Evolutionary conservation across 2,113 vertebrate genomes (phyloP), one percentile per base, ranked within the genome.

Genomic region (Gallinago undulata): DNA sequence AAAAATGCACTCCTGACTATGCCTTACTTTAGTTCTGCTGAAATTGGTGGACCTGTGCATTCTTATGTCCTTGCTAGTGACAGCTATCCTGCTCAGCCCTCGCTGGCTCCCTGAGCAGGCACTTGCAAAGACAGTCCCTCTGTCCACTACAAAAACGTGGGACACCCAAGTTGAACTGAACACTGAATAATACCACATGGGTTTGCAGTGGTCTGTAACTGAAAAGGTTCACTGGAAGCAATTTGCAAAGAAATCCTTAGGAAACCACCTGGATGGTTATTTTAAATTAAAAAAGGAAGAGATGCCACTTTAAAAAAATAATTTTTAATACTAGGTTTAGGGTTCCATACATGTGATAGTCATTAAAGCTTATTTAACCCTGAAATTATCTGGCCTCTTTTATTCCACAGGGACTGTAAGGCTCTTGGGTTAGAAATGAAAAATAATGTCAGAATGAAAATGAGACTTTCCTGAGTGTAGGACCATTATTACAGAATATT

Each of bases 351-450:
- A 98, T 98, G 82, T 98, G 98, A 98, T 98, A 98, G 97, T 98
- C 97, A 98, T 98, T 98, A 98, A 89, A 97, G 97, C 98, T 98
- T 98, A 97, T 98, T 98, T 98, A 98, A 98, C 98, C 98, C 98
- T 98, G 98, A 98, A 98, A 98, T 98, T 97, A 97, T 97, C 98
- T 98, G 98, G 97, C 97, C 96, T 93, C 92, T 97, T 93, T 66
- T 93, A 96, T 89, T 98, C 97, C 97, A 45, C 66, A 62, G 97
- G 94, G 98, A 97, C 76, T 55, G 33, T 51, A 93, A 92, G 78
- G 92, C 96, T 97, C 95, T 94, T 91, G 97, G 96, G 97, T 97
- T 98, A 98, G 97, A 98, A 96, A 98, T 96, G 95, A 93, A 97
- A 98, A 98, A 97, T 96, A 98, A 95, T 82, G 93, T 97, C 96